Evolutionary conservation across 2,797 vertebrate species (phyloP), one percentile per base, ranked within the genome.

Genomic region (Notamacropus eugenii): DNA sequence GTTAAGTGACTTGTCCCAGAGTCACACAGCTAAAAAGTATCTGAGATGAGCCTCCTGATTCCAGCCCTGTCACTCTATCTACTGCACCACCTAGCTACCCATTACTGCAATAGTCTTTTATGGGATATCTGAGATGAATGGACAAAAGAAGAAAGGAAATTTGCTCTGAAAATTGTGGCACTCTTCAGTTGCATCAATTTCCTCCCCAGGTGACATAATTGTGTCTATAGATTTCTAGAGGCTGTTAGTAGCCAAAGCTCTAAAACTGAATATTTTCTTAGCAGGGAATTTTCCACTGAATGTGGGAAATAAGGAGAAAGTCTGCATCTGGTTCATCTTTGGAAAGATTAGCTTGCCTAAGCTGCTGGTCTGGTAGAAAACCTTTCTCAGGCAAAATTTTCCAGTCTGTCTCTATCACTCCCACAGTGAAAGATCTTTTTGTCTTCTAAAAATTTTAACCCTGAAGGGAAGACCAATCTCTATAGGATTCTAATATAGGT

Each of bases 251-350:
- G 19, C 91, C 58, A 92, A 92, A 67, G 40, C 31, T 58, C 92
- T 93, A 94, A 96, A 62, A 6, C 28, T 58, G 52, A 94, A 62
- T 5, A 27, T 5, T 55, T 93, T 34, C 34, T 94, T 24, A 97
- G 16, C 52, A 92, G 56, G 4, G 52, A 90, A 62, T 91, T 46
- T 46, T 46, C 40, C 22, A 95, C 90, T 87, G 46, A 94, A 93
- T 46, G 14, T 94, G 94, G 24, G 55, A 97, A 92, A 95, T 57
- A 96, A 82, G 74, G 94, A 92, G 27, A 90, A 90, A 91, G 3
- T 59, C 34, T 55, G 22, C 27, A 54, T n/a, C 5, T 55, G 50
- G 92, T 1, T 0, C n/a, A 56, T 54, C 93, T 92, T 54, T 22
- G 62, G 94, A 96, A 94, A 93, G 92, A 52, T 1, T 90, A 58